phyloP scores from a whole-genome alignment of 2,113 vertebrate genomes.

The Rissa tridactyla region DNA sequence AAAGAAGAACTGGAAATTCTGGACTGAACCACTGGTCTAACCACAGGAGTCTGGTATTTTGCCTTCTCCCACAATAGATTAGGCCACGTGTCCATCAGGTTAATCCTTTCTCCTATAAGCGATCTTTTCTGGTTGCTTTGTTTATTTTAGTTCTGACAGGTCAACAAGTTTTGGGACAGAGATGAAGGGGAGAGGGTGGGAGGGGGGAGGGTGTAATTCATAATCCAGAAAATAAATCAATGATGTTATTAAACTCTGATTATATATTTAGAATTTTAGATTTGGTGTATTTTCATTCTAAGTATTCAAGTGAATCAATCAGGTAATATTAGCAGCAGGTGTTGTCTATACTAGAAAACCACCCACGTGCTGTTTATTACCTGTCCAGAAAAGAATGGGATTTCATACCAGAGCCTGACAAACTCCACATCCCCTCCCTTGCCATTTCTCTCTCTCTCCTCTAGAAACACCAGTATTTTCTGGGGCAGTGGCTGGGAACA shows the following conservation, averaged over 20 bases:
- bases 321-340: conserved; percentile 61
- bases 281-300: conserved; percentile 68
- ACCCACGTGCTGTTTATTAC: conserved; percentile 42
- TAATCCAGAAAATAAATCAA: conserved; percentile 56
- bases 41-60: conserved; percentile 57
- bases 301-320: conserved; percentile 51
- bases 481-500: conserved; percentile 6
- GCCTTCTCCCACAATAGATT: conserved; percentile 45
- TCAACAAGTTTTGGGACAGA: conserved; percentile 45
- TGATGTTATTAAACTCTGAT: conserved; percentile 66
- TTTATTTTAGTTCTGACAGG: conserved; percentile 63
- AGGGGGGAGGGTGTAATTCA: conserved; percentile 47
- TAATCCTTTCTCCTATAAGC: conserved; percentile 43
- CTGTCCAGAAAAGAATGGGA: conserved; percentile 45
- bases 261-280: conserved; percentile 70
- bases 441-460: conserved; percentile 28
- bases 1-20: conserved; percentile 64
- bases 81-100: conserved; percentile 53
- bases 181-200: conserved; percentile 19
- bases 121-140: conserved; percentile 66
- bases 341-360: conserved; percentile 43
- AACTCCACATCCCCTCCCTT: not conserved
- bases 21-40: conserved; percentile 57
- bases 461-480: conserved; percentile 19
- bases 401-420: conserved; percentile 34